These are phyloP conservation scores for Agelas oroides DNA, from an alignment of 37 sponge, comb jelly and placozoan species.

Conservation along the genomic window DNA sequence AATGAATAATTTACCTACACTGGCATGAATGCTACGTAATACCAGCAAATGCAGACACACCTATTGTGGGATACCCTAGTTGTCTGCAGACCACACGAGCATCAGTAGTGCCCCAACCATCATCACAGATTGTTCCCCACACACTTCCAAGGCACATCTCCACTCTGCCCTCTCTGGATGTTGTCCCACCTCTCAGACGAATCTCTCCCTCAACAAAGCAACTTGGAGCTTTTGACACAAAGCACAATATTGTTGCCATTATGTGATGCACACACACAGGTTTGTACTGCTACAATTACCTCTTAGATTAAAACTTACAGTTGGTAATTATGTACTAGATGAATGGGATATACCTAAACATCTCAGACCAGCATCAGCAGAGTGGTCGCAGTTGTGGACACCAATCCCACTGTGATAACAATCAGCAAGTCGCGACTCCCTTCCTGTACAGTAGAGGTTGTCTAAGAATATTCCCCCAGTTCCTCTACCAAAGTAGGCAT, in stretches of 20 bases:
- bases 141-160: constrained; percentile 8
- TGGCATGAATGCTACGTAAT: too few species aligned
- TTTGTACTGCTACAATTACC: too few species aligned
- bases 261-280: too few species aligned
- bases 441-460: constrained; percentile 11
- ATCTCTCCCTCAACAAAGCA: not conserved
- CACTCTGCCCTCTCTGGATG: not conserved
- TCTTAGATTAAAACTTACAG: too few species aligned
- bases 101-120: not conserved
- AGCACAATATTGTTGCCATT: too few species aligned
- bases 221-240: too few species aligned
- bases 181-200: not conserved
- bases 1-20: too few species aligned
- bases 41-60: too few species aligned
- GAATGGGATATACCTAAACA: constrained; percentile 12
- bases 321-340: too few species aligned
- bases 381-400: not conserved
- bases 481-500: constrained; percentile 14
- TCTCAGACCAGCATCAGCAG: not conserved
- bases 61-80: not conserved
- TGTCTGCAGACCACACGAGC: constrained; percentile 20
- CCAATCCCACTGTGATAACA: not conserved
- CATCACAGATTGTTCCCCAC: constrained; percentile 15
- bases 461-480: constrained; percentile 9
- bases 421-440: constrained; percentile 7